Evolutionary conservation across 2,113 vertebrate species (phyloP).

Genomic region (Meriones unguiculatus): DNA sequence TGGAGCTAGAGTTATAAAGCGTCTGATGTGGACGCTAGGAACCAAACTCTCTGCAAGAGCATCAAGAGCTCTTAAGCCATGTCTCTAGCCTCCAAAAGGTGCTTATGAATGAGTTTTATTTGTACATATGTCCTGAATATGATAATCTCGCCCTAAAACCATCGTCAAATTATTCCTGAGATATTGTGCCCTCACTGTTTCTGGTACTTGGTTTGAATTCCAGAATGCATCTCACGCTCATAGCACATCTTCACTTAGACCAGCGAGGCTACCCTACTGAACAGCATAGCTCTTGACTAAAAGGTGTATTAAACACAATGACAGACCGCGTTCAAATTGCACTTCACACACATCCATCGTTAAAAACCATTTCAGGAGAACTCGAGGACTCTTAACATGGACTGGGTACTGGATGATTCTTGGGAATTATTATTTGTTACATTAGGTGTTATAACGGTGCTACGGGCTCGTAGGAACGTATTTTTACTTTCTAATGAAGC

Average conservation of each 20-base stretch:
- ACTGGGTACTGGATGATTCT: not conserved
- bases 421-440: slow-evolving; percentile 9
- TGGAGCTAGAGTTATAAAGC: not conserved
- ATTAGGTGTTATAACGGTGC: not conserved
- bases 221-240: not conserved
- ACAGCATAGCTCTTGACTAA: not conserved
- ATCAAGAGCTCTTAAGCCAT: not conserved
- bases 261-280: not conserved
- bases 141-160: not conserved
- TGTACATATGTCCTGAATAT: not conserved
- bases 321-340: not conserved
- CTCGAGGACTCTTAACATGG: not conserved
- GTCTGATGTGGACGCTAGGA: not conserved
- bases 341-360: not conserved
- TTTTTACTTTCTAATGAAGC: slow-evolving; percentile 18
- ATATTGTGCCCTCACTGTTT: not conserved
- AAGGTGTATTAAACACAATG: no score
- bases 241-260: not conserved
- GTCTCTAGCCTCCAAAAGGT: not conserved
- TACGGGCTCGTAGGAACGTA: not conserved
- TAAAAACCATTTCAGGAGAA: not conserved
- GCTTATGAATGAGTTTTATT: not conserved
- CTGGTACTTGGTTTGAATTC: not conserved
- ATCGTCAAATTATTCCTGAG: not conserved
- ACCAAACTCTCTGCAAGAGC: not conserved